These are phyloP conservation scores for Eupsittula cactorum DNA, from an alignment of 2,113 vertebrate species.

Conservation along the genomic window DNA sequence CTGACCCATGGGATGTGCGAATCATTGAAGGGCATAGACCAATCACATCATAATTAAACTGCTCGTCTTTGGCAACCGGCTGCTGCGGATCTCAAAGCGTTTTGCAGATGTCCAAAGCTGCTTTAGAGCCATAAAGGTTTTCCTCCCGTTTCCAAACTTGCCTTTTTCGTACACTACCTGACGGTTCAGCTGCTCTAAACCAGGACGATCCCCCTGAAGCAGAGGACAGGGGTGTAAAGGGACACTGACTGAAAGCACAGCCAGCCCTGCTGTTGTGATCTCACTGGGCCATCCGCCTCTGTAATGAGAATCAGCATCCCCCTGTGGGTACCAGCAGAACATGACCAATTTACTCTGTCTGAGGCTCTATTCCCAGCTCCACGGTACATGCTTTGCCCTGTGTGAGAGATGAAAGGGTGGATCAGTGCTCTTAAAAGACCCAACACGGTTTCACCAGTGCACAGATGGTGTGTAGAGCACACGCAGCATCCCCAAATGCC, in stretches of 20 bases:
- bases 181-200: neutral
- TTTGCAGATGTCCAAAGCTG: neutral
- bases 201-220: neutral
- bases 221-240: neutral
- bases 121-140: neutral
- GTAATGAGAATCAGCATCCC: neutral
- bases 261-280: neutral
- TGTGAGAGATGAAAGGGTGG: neutral
- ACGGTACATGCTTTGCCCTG: neutral
- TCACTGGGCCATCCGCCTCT: neutral
- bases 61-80: neutral
- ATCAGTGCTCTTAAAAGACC: neutral
- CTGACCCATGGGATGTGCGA: neutral
- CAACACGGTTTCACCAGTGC: accelerated
- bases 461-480: neutral
- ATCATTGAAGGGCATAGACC: neutral
- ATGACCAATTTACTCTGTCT: neutral
- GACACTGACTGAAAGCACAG: neutral
- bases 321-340: neutral
- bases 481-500: neutral
- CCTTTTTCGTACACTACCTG: neutral
- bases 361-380: neutral
- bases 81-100: neutral
- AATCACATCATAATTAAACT: neutral
- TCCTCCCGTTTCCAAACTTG: neutral